Evolutionary conservation across 2,797 vertebrate species (phyloP).

Genomic region (Hydrophis major): DNA sequence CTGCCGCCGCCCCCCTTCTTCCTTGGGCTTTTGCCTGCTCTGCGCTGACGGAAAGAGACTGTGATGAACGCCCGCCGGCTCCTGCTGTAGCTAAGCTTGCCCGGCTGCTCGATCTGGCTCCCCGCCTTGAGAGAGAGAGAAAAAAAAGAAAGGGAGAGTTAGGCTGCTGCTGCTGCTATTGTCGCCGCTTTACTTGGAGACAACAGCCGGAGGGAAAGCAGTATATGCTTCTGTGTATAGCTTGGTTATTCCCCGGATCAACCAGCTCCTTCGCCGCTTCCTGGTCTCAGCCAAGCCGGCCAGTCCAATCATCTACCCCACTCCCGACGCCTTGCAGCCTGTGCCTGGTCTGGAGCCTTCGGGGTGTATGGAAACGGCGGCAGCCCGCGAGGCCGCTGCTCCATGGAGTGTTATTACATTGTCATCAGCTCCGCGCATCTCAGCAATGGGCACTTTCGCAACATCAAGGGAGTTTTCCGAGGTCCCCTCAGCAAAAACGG

Average conservation of each 20-base stretch:
- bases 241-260: not conserved
- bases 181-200: not conserved
- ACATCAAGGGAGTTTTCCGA: constrained; percentile 98
- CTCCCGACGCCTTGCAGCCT: constrained; percentile 26
- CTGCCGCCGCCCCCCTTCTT: not conserved
- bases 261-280: not conserved
- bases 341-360: constrained; percentile 2
- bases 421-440: constrained; percentile 98
- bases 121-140: constrained; percentile 12
- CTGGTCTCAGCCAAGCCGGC: not conserved
- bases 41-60: constrained; percentile 5
- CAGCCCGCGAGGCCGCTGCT: constrained; percentile 51
- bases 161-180: not conserved
- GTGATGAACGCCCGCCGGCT: not conserved
- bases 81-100: not conserved
- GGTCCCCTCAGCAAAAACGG: constrained; percentile 89
- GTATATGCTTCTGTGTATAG: not conserved
- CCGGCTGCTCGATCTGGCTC: constrained; percentile 16
- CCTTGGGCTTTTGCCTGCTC: constrained; percentile 3
- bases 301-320: not conserved
- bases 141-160: not conserved
- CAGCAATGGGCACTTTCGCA: constrained; percentile 95
- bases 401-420: constrained; percentile 98
- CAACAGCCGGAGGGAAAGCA: not conserved
- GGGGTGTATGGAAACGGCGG: constrained; percentile 50